Percentiles rank a stretch among this genome's conserved stretches.
These are phyloP conservation scores for Arrhamphus sclerolepis DNA, from an alignment of 2,797 vertebrate species.

Conservation along the genomic window DNA sequence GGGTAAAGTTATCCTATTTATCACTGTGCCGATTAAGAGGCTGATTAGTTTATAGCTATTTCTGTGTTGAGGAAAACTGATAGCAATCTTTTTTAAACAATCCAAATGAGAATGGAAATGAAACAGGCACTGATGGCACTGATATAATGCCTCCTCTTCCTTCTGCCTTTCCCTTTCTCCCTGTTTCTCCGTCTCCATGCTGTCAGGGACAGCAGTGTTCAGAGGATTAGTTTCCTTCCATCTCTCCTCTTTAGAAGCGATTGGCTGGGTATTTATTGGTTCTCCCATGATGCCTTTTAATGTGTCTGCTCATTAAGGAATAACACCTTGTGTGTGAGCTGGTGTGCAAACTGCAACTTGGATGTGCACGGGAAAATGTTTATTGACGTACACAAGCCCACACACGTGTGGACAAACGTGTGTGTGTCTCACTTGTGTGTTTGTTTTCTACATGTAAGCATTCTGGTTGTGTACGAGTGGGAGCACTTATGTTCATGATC, in stretches of 20 bases:
- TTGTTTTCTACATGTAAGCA: slow-evolving; percentile 29
- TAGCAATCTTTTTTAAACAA: slow-evolving; percentile 45
- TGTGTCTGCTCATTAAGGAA: slow-evolving; percentile 68
- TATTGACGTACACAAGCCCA: neutral
- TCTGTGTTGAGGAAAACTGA: slow-evolving; percentile 59
- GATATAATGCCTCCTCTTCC: slow-evolving; percentile 36
- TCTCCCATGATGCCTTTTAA: slow-evolving; percentile 59
- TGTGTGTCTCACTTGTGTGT: slow-evolving; percentile 4
- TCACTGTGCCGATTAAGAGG: slow-evolving; percentile 70
- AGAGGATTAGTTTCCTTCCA: slow-evolving; percentile 56
- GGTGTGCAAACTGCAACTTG: neutral
- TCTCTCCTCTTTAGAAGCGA: slow-evolving; percentile 45
- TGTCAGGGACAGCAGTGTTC: slow-evolving; percentile 51
- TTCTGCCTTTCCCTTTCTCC: neutral
- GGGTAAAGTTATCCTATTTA: slow-evolving; percentile 71
- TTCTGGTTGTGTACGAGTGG: slow-evolving; percentile 25
- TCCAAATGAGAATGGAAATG: slow-evolving; percentile 46
- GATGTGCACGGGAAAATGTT: slow-evolving; percentile 1
- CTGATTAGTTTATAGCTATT: slow-evolving; percentile 67
- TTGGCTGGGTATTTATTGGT: slow-evolving; percentile 61
- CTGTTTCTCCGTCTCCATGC: slow-evolving; percentile 32
- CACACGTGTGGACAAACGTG: neutral
- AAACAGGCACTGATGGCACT: slow-evolving; percentile 47
- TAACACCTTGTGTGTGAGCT: slow-evolving; percentile 33
- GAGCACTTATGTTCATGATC: slow-evolving; percentile 39